phyloP scores from a whole-genome alignment of 2,113 vertebrate species.

The Colaptes auratus region DNA sequence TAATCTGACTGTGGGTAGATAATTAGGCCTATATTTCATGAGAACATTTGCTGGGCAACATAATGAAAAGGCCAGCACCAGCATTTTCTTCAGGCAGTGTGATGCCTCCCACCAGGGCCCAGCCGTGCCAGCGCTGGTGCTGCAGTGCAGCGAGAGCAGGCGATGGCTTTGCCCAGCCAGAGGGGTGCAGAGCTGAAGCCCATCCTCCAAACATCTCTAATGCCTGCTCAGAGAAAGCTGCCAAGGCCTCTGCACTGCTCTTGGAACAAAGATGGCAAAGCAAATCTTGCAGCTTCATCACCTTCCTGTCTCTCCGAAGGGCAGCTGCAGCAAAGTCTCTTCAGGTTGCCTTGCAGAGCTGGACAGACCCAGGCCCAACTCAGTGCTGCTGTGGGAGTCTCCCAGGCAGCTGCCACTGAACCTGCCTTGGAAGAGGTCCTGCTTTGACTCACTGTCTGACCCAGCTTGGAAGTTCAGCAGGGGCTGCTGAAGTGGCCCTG shows the following conservation, averaged over 20 bases:
- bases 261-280: not conserved
- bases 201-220: not conserved
- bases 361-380: not conserved
- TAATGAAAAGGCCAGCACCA: conserved; percentile 67
- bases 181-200: not conserved
- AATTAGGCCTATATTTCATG: conserved; percentile 70
- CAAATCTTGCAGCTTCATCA: not conserved
- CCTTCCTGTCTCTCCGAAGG: rapidly evolving
- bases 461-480: not conserved
- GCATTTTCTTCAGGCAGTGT: conserved; percentile 47
- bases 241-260: not conserved
- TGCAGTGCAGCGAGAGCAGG: conserved; percentile 15
- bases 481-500: not conserved
- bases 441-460: not conserved
- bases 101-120: conserved; percentile 17
- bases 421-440: not conserved
- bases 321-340: not conserved
- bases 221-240: not conserved
- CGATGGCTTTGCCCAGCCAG: not conserved
- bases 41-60: conserved; percentile 67
- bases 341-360: not conserved
- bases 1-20: conserved; percentile 55
- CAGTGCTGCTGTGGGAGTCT: not conserved
- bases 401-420: not conserved
- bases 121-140: not conserved